Evolutionary conservation across 2,113 vertebrate species (phyloP).

Genomic region (Hemiprocne comata): DNA sequence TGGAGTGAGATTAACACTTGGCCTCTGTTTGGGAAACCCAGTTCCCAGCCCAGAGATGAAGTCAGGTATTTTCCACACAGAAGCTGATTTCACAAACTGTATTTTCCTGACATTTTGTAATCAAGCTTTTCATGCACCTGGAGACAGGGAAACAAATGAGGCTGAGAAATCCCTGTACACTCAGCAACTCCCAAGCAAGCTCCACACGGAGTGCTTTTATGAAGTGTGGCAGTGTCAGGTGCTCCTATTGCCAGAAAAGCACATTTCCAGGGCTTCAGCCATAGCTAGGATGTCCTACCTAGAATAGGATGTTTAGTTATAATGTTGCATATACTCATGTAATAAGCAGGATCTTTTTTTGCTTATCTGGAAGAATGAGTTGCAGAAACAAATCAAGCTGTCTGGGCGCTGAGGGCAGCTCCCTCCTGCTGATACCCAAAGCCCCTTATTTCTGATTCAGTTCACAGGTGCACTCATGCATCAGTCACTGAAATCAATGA

Average conservation of each 20-base stretch:
- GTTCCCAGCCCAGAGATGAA: neutral
- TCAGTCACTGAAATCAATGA: neutral
- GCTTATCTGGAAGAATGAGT: neutral
- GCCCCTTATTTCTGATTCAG: neutral
- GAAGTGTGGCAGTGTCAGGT: neutral
- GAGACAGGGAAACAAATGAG: neutral
- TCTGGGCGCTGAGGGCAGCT: neutral
- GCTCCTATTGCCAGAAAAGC: neutral
- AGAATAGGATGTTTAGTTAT: neutral
- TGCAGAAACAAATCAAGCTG: neutral
- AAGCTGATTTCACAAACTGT: neutral
- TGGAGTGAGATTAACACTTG: neutral
- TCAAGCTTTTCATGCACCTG: neutral
- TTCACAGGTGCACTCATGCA: neutral
- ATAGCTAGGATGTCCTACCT: neutral
- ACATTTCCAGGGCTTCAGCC: neutral
- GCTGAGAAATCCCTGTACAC: neutral
- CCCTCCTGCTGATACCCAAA: neutral
- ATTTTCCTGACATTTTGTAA: accelerated
- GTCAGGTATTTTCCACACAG: neutral
- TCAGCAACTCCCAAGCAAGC: neutral
- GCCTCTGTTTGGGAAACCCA: neutral
- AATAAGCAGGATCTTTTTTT: neutral
- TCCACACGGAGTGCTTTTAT: neutral
- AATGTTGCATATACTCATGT: neutral